Base-by-base conservation (phyloP, 2,888 invertebrate species). In the Trichogramma evanescens region DNA sequence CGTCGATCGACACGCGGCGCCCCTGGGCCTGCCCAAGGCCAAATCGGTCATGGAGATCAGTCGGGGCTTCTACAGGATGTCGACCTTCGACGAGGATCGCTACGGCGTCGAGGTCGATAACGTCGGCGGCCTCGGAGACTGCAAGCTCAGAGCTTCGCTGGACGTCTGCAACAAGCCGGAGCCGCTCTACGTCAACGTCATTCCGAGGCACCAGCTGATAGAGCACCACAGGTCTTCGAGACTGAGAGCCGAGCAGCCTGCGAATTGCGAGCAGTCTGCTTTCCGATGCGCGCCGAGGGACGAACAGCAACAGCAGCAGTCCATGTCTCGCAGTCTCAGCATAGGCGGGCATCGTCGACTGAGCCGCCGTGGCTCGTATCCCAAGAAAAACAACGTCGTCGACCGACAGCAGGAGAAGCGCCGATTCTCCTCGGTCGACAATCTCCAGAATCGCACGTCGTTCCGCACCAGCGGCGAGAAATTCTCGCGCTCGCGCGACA, bases 351-450 rank as follows among this genome's bases (percentile, higher is more conserved):
- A 43, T 4, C 74, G 69, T 4, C 67, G 68, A 13, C 64, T 74
- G 5, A 68, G 61, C 13, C 68, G 77, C 5, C 75, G 74, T 4
- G 73, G 74, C 2, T 77, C 77, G 0, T 63, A 74, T 44, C 62
- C 69, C 4, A 70, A 69, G 9, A 73, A 69, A n/a, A 60, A 57
- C 2, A 66, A 62, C 39, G 66, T 52, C 2, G 59, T 62, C 8
- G 62, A 67, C 9, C 65, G 64, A 8, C 50, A 65, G 0, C 73
- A 70, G 26, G 71, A 73, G 6, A 75, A 73, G 38, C 63, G 76
- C 38, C 66, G 75, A 2, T 77, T 74, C 53, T 74, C 76, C 0
- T 77, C 77, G 1, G 77, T 73, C 6, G 77, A 77, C 41, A 77
- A 75, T 66, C 69, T 77, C n/a, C 75, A 72, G 51, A 63, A 68